Evolutionary conservation across 2,888 invertebrate species (phyloP), one percentile per base, ranked within the genome.

Genomic region (Volucella inanis): DNA sequence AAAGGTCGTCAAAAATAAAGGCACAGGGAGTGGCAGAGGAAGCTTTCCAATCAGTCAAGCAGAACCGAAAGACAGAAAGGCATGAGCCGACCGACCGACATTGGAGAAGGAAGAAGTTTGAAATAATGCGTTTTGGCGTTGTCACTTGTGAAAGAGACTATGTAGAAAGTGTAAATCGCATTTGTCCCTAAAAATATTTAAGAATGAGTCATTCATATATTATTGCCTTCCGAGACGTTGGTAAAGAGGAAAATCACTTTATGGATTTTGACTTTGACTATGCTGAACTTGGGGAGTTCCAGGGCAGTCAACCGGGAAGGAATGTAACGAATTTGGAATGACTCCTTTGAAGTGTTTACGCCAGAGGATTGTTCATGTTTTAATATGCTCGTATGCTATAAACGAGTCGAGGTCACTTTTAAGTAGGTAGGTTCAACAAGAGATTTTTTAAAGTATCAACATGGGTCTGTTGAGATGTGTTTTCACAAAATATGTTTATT

Each of bases 1-100:
- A 79, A 75, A 84, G 67, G 79, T 84, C 70, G 70, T 75, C 79
- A 64, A 79, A 83, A 83, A 83, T 75, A 75, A 79, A 74, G 62
- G 50, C 74, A 47, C 49, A 54, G 15, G 49, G 68, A 22, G 68
- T 39, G 61, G 54, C 14, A 41, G 18, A 10, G 11, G 45, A 10
- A 10, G 39, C 10, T 10, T 18, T 12, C 8, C 14, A 61, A 39
- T 22, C 61, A 61, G 43, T 61, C 61, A 45, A 39, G 12, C 65
- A 22, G 22, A 43, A 61, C 41, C 8, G 22, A 12, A 14, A 31
- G 31, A 14, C 10, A 31, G n/a, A 38, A 2, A 3, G 31, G 3
- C n/a, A 22, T 3, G 15, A 18, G 2, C 45, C 4, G 12, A n/a
- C n/a, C 45, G 45, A 45, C 12, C n/a, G 31, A 12, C 43, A 45